Evolutionary conservation across 2,888 invertebrate species (phyloP).

Genomic region (Aporophyla lueneburgensis): DNA sequence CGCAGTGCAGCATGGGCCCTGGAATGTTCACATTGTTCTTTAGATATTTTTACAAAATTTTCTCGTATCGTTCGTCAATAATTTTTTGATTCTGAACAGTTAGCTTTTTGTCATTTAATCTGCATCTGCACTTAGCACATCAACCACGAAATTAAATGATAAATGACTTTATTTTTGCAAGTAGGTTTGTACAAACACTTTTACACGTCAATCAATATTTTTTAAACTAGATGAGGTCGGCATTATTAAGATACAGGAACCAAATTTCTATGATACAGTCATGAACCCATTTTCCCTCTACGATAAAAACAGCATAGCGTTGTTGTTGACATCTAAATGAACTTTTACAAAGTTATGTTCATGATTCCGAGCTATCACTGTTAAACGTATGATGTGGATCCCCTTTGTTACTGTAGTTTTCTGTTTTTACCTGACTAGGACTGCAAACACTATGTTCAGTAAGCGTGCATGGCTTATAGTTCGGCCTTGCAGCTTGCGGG

Average conservation of each 20-base stretch:
- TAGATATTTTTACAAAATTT: background rate
- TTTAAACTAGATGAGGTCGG: too few species aligned
- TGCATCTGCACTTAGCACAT: background rate
- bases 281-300: background rate
- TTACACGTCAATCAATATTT: too few species aligned
- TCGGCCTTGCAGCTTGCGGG: conserved; percentile 96
- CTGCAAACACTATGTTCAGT: conserved; percentile 95
- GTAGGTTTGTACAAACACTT: too few species aligned
- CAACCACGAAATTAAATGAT: background rate
- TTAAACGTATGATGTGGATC: background rate
- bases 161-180: too few species aligned
- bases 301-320: background rate
- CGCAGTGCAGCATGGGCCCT: conserved; percentile 98
- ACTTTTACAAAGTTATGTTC: background rate
- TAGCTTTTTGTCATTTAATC: background rate
- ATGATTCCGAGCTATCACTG: background rate
- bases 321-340: background rate
- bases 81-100: background rate
- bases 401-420: background rate
- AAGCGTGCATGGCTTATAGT: conserved; percentile 96
- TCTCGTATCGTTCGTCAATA: background rate
- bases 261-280: background rate
- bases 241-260: background rate
- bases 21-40: conserved; percentile 48
- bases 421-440: conserved; percentile 93